Evolutionary conservation across 1,140 invertebrate genomes (phyloP).

Genomic region (Lamellibrachia luymesi): DNA sequence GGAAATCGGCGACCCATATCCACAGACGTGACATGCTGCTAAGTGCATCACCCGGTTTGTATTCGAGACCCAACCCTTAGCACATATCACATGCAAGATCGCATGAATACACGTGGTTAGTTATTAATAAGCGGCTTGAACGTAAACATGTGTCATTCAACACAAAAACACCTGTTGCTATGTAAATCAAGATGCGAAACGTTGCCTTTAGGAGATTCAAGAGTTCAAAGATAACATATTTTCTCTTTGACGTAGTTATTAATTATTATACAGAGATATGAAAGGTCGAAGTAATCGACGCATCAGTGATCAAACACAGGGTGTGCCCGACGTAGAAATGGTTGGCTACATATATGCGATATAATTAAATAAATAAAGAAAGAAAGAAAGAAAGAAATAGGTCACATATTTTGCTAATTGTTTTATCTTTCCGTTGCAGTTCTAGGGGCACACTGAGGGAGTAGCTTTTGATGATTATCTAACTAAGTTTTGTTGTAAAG

Average conservation of each 20-base stretch:
- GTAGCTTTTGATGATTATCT: background rate
- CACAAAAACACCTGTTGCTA: background rate
- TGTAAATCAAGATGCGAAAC: background rate
- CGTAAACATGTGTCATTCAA: background rate
- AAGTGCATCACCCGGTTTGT: too few species aligned
- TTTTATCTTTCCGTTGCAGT: background rate
- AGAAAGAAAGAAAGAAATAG: background rate
- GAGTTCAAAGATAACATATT: background rate
- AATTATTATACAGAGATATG: too few species aligned
- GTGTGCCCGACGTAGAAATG: background rate
- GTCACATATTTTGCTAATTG: background rate
- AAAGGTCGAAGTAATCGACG: too few species aligned
- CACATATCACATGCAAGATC: background rate
- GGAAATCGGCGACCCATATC: too few species aligned
- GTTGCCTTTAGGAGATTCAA: background rate
- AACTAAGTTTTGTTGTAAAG: background rate
- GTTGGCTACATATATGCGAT: background rate
- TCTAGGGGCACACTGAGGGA: background rate
- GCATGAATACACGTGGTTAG: background rate
- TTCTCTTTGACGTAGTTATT: background rate
- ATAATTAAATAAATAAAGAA: background rate
- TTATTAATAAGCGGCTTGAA: background rate
- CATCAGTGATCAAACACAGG: background rate
- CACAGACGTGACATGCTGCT: too few species aligned
- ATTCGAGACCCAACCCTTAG: background rate